Evolutionary conservation across 2,888 invertebrate species (phyloP), one percentile per base, ranked within the genome.

Genomic region (Myopa tessellatipennis): DNA sequence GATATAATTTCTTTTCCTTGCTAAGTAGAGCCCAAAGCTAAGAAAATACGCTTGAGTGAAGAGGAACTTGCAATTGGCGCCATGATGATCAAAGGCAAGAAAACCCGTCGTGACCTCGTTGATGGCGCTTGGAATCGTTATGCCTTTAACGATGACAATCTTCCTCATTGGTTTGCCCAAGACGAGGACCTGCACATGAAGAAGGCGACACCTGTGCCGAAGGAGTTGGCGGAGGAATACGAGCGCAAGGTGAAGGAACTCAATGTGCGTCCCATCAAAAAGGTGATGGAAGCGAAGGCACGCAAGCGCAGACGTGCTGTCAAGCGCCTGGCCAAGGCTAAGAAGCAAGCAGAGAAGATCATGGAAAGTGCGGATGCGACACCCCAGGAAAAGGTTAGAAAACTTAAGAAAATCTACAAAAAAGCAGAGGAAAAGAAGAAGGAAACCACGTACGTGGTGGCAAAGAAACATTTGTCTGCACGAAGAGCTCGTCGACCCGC

Each of bases 221-320:
- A 95, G 90, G 95, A 94, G 89, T 91, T 96, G 76, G 93, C 96
- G 0, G 93, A 95, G 61, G 95, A 97, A 85, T 98, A 98, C 88
- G 93, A 94, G 83, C 94, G 94, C 81, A 92, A 93, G 83, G 90
- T 95, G 16, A 92, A 94, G 87, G 98, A 97, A 82, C 93, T 99
- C 60, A 97, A 99, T 89, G 95, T 95, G 0, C 92, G 98, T 79
- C 98, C 99, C 16, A 98, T 99, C 80, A 99, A 99, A 90, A 99
- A 99, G 90, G 96, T 99, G 0, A 93, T 98, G 82, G 98, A 99
- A 90, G 99, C 99, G 0, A 99, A 98, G 90, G 97, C 98, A 0
- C 93, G 99, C 77, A 99, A 99, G 92, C 98, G 98, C 94, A 94
- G 94, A 89, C 94, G 97, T 82, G 94, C 95, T 80, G 88, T 95